Base-by-base conservation (phyloP, 2,797 vertebrate species). In the Phoxinus dragarum region DNA sequence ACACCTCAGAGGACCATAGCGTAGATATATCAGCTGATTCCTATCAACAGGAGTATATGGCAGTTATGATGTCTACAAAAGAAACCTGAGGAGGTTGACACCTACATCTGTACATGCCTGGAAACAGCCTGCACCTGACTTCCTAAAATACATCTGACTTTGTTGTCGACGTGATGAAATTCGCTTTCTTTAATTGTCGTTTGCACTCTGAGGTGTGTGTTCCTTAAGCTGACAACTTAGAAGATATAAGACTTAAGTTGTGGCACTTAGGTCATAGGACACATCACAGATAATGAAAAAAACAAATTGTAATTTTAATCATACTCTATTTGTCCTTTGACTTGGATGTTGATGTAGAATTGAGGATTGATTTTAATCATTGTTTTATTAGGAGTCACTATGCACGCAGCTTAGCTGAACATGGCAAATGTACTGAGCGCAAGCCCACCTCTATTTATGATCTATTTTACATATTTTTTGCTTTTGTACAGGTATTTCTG, bases 371-470 rank as follows among this genome's bases (percentile, higher is more conserved):
- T 96, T 89, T 88, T 96, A 97, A 96, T 98, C 97, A 98, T 98
- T 92, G 92, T 99, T 88, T 98, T 98, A 98, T 97, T 98, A 98
- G 97, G 96, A 98, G 96, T 98, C 98, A 99, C 98, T 98, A 99
- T 99, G 98, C 98, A 99, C 97, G 97, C 96, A 98, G 96, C 97
- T 99, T 97, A 98, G 97, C 98, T 99, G 97, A 98, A 98, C 97
- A 97, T 98, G 96, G 96, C 96, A 96, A 99, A 97, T 99, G 97
- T 99, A 98, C 98, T 97, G 97, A 98, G 97, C 89, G 97, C 96
- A 97, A 97, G 95, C 98, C 97, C 97, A 98, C 97, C 97, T 97
- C 96, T 99, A 99, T 99, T 99, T 99, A 98, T 99, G 97, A 98
- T 96, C 96, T 97, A 97, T 97, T 97, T 98, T 98, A 97, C 96